Evolutionary conservation across 2,888 invertebrate genomes (phyloP), one percentile per base, ranked within the genome.

Genomic region (Orgyia antiqua): DNA sequence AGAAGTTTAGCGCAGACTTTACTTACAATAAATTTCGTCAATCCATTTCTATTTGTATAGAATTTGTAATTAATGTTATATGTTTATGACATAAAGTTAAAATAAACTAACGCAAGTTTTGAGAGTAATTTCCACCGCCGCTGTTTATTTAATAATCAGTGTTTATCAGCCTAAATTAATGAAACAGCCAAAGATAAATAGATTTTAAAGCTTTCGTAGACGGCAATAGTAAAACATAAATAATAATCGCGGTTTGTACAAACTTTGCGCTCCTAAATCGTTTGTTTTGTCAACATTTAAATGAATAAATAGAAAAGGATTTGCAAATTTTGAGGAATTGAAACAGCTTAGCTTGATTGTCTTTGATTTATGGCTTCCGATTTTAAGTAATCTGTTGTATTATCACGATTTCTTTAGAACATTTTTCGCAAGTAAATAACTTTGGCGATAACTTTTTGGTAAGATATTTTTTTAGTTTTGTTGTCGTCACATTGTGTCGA

Each of bases 101-200:
- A 4, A 15, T 15, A 15, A 15, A 15, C 15, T n/a, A n/a, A n/a
- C n/a, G 19, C 9, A 19, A 50, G 32, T 51, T 51, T 42, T 36
- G 34, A 20, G 9, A 20, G 7, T 6, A 6, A 9, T 9, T 20
- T n/a, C 33, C 58, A 43, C 45, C 40, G 46, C 45, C 57, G 42
- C 48, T 69, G 75, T 75, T 72, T 75, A 71, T 68, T 68, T 66
- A 65, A 64, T 65, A 64, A 71, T 69, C 68, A 59, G 53, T 70
- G 74, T 75, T 75, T 73, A 59, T 55, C 6, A 51, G 62, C 55
- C 60, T 53, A 68, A 71, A 77, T 78, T 79, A 76, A 79, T 79
- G 68, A 72, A 75, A 72, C 75, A 68, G 71, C 76, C 63, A 59
- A n/a, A 71, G 66, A 65, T 65, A 69, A 78, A 64, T 68, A 59